A percentile compares a stretch with the other conserved stretches of the same genome.
Evolutionary conservation across 2,113 vertebrate species (phyloP).

Genomic region (Herpetotheres cachinnans): DNA sequence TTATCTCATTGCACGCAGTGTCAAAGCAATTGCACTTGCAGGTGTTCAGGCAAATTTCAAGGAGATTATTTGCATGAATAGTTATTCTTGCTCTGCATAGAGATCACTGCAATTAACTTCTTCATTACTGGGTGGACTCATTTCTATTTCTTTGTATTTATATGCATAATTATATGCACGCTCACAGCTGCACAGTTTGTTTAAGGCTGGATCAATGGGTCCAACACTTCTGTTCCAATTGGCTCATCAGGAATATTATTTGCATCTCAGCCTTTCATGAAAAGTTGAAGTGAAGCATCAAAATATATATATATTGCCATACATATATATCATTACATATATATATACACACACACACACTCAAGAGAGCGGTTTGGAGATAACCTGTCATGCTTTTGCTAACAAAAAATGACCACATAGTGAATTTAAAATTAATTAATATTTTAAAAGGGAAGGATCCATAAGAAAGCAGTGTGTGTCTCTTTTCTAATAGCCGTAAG

Average conservation of each 20-base stretch:
- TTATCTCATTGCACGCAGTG: fast-evolving
- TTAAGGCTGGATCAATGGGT: neutral
- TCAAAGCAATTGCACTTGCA: neutral
- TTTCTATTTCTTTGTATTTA: neutral
- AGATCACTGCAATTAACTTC: neutral
- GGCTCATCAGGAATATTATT: neutral
- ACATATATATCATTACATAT: neutral
- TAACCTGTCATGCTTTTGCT: neutral
- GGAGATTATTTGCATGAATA: neutral
- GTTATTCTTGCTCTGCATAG: neutral
- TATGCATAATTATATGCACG: neutral
- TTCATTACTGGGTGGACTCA: neutral
- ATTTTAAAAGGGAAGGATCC: neutral
- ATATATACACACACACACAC: neutral
- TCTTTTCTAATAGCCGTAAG: neutral
- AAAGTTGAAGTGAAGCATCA: neutral
- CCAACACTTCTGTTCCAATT: neutral
- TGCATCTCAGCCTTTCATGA: neutral
- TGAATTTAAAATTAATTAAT: neutral
- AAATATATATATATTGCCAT: neutral
- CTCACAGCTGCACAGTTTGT: neutral
- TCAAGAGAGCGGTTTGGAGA: neutral
- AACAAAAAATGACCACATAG: neutral
- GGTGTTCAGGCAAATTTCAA: neutral
- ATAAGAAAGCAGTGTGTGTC: neutral